These are phyloP conservation scores for Sarcophaga carnaria DNA, from an alignment of 2,888 invertebrate species.

Conservation along the genomic window DNA sequence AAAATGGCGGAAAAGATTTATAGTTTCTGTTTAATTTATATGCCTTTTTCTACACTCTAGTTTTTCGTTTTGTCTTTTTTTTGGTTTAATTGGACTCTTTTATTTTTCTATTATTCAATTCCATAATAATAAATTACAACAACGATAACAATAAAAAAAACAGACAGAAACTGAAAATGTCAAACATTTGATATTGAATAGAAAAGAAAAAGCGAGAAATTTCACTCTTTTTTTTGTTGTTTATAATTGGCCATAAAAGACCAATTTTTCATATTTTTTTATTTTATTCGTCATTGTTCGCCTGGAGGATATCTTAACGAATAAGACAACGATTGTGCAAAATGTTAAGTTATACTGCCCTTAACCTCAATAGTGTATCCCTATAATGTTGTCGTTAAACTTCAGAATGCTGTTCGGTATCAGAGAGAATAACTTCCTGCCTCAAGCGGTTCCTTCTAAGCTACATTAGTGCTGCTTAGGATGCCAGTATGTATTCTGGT, in stretches of 20 bases:
- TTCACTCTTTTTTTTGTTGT: background rate
- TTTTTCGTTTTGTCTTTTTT: constrained; percentile 1
- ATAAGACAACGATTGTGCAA: too few species aligned
- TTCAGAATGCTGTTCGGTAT: too few species aligned
- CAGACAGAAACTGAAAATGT: constrained; percentile 28
- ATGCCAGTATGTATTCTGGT: too few species aligned
- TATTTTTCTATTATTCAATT: constrained; percentile 44
- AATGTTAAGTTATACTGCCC: too few species aligned
- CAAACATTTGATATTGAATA: constrained; percentile 26
- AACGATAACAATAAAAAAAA: background rate
- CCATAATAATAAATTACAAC: background rate
- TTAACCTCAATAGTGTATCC: too few species aligned
- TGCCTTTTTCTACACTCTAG: background rate
- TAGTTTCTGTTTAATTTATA: constrained; percentile 53
- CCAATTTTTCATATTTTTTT: background rate
- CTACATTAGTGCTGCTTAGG: too few species aligned
- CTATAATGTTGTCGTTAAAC: too few species aligned
- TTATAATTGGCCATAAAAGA: constrained; percentile 27
- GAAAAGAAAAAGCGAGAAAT: background rate
- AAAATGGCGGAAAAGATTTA: constrained; percentile 54
- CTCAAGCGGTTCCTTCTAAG: too few species aligned
- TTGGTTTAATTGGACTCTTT: constrained; percentile 44
- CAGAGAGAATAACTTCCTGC: too few species aligned
- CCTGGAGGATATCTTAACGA: too few species aligned
- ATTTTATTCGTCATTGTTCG: background rate